A percentile compares a stretch with the other conserved stretches of the same genome.
Evolutionary conservation across 2,113 vertebrate species (phyloP).

Genomic region (Sceloporus undulatus): DNA sequence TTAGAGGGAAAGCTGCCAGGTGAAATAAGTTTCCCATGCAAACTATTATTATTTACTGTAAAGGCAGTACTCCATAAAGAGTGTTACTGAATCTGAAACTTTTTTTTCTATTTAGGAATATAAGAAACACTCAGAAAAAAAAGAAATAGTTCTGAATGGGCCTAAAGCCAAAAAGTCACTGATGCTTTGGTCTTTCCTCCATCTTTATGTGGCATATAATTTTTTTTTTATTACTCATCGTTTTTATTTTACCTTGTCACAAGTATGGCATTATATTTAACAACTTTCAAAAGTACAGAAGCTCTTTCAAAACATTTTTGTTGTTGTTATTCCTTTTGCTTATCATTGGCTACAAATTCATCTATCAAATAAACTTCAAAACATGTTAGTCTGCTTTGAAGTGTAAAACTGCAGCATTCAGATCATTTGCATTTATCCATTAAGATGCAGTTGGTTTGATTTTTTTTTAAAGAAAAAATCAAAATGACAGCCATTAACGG

Average conservation of each 20-base stretch:
- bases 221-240: slow-evolving; percentile 55
- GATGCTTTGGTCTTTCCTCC: slow-evolving; percentile 24
- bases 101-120: slow-evolving; percentile 25
- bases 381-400: slow-evolving; percentile 67
- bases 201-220: slow-evolving; percentile 37
- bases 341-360: slow-evolving; percentile 61
- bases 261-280: slow-evolving; percentile 43
- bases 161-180: slow-evolving; percentile 19
- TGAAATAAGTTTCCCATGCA: slow-evolving; percentile 34
- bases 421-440: slow-evolving; percentile 61
- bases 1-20: slow-evolving; percentile 33
- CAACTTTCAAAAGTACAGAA: slow-evolving; percentile 49
- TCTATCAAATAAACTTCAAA: slow-evolving; percentile 68
- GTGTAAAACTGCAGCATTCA: slow-evolving; percentile 49
- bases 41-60: slow-evolving; percentile 36
- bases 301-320: slow-evolving; percentile 50
- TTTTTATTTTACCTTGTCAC: slow-evolving; percentile 52
- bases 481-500: slow-evolving; percentile 59
- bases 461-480: slow-evolving; percentile 49
- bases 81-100: slow-evolving; percentile 25
- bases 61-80: slow-evolving; percentile 22
- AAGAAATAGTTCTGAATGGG: background rate
- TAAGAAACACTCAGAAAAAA: slow-evolving; percentile 1
- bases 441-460: slow-evolving; percentile 50
- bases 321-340: slow-evolving; percentile 36